Percentiles rank a stretch among this genome's conserved stretches.
phyloP scores from a whole-genome alignment of 2,797 vertebrate species.

The Urocyon cinereoargenteus region DNA sequence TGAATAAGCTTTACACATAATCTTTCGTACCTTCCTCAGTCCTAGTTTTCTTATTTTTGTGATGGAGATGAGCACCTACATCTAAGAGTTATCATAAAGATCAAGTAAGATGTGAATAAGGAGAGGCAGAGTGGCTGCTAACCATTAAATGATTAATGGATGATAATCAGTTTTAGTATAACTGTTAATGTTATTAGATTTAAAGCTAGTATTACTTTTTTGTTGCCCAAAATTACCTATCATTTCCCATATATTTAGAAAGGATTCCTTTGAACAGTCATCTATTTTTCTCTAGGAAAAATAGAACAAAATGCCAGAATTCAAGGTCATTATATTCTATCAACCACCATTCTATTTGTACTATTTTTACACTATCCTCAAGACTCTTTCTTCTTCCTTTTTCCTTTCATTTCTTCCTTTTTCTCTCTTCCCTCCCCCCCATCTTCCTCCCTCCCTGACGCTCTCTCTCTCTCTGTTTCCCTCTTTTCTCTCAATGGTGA shows the following conservation, averaged over 20 bases:
- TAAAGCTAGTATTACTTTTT: background rate
- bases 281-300: background rate
- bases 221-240: background rate
- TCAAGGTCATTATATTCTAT: background rate
- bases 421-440: background rate
- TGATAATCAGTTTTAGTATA: background rate
- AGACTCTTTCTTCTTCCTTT: background rate
- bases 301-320: background rate
- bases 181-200: background rate
- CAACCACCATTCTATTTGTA: background rate
- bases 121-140: background rate
- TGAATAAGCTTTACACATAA: background rate
- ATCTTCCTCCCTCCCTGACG: too few relatives aligned
- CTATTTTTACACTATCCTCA: background rate
- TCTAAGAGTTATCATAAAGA: background rate
- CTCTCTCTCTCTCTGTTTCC: too few relatives aligned
- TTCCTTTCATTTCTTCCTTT: fast-evolving
- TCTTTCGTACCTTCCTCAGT: background rate
- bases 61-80: background rate
- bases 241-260: background rate
- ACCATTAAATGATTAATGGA: background rate
- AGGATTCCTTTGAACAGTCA: background rate
- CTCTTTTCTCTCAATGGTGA: background rate
- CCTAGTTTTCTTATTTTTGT: background rate
- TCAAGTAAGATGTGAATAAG: background rate